These are phyloP conservation scores for Atta cephalotes DNA, from an alignment of 1,140 invertebrate species.

Conservation along the genomic window DNA sequence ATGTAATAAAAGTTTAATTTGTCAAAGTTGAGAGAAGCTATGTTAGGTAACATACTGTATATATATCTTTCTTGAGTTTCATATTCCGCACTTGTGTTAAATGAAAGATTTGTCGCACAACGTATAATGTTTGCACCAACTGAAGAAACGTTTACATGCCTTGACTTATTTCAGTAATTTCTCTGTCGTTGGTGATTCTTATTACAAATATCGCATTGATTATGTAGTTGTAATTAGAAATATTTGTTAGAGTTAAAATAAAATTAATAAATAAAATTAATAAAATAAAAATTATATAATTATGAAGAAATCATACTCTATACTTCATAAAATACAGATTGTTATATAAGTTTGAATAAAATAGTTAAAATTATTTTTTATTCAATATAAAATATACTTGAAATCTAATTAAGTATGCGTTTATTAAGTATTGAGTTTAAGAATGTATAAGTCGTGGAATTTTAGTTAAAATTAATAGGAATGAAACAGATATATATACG, in stretches of 20 bases:
- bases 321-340: not conserved
- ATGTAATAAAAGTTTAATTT: not conserved
- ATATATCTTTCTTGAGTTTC: not conserved
- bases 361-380: not conserved
- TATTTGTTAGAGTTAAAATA: not conserved
- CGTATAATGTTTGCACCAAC: conserved; percentile 15
- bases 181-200: not conserved
- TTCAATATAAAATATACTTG: not conserved
- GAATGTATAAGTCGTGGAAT: not conserved
- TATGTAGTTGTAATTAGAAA: conserved; percentile 17
- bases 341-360: not conserved
- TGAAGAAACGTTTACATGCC: not conserved
- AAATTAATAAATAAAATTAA: no score
- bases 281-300: no score
- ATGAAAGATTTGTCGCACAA: conserved; percentile 9
- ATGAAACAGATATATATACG: not conserved
- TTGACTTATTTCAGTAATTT: conserved; percentile 8
- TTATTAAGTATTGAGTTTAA: not conserved
- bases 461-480: not conserved
- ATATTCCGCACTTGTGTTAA: not conserved
- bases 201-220: conserved; percentile 23
- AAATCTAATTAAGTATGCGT: not conserved
- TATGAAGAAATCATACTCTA: not conserved
- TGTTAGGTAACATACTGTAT: no score
- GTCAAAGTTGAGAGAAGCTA: not conserved